Evolutionary conservation across 2,888 invertebrate genomes (phyloP), one percentile per base, ranked within the genome.

Genomic region (Meteorus colon): DNA sequence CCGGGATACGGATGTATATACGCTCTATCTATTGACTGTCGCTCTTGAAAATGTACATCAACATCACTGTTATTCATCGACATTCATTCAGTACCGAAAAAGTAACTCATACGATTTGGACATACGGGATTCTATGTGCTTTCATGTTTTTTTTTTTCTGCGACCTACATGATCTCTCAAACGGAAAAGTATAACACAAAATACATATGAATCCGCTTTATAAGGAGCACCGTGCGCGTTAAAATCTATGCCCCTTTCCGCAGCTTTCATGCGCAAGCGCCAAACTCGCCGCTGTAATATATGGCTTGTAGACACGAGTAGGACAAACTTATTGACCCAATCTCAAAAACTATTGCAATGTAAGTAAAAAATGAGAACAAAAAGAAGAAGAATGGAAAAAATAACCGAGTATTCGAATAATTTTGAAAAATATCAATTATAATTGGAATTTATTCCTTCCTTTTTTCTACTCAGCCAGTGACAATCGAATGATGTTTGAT

Each of bases 1-100:
- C 87, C 86, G 85, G 86, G 87, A 85, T 85, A 85, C 82, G 83
- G 85, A 27, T 62, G 62, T 31, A 31, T 62, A 31, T 84, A 84
- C 84, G 82, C 82, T 82, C 81, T 83, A 82, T 84, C 77, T 83
- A 41, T 62, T 63, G 62, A 72, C 72, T 72, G 34, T 41, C 59
- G 62, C 63, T 72, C 70, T 70, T 65, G 24, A 63, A 51, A 37
- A 31, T 55, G 27, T 41, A 37, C 19, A 73, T 66, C n/a, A 34
- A 51, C 29, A 74, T 34, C n/a, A 60, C 59, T 60, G n/a, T 4
- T 24, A 24, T 51, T 12, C 29, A 48, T 68, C 37, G 37, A 19
- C 55, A 73, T 73, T 65, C 63, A 24, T 65, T 41, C 37, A 65
- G 12, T 65, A 14, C 41, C 37, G 59, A 24, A 69, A 29, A 55